A percentile compares a stretch with the other conserved stretches of the same genome.
phyloP scores from a whole-genome alignment of 2,888 invertebrate species.

The Drosophila histrio region DNA sequence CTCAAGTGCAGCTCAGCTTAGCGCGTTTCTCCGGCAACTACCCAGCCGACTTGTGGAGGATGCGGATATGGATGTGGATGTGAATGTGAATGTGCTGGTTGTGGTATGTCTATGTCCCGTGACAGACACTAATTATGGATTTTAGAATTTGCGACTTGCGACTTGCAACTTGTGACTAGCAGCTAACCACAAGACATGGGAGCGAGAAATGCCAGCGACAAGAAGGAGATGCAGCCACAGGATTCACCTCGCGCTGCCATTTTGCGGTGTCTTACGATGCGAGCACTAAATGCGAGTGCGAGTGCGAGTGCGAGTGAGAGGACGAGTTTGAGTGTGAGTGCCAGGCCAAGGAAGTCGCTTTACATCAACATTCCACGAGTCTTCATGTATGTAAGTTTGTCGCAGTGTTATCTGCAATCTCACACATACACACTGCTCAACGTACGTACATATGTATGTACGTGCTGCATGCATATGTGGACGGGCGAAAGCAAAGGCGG shows the following conservation, averaged over 20 bases:
- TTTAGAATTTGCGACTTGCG: constrained; percentile 75
- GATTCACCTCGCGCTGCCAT: constrained; percentile 64
- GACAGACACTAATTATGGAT: constrained; percentile 79
- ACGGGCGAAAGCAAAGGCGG: not conserved
- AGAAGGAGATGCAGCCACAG: constrained; percentile 48
- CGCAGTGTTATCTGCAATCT: constrained; percentile 44
- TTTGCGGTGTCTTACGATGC: constrained; percentile 55
- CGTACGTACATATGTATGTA: constrained; percentile 5
- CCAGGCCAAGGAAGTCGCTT: constrained; percentile 38
- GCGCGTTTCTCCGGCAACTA: constrained; percentile 14
- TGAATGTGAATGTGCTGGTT: constrained; percentile 16
- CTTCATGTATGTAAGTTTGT: constrained; percentile 41
- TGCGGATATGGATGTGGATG: not conserved
- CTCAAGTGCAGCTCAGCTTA: constrained; percentile 54
- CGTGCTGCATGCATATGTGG: constrained; percentile 19
- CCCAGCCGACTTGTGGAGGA: not conserved
- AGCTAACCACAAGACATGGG: constrained; percentile 71
- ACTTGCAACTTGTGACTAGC: constrained; percentile 11
- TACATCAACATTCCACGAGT: constrained; percentile 45
- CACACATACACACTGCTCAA: constrained; percentile 19
- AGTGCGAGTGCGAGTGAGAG: not conserved
- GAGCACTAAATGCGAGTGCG: constrained; percentile 6
- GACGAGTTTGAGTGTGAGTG: not conserved
- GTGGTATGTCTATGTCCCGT: constrained; percentile 53
- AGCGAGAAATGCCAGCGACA: constrained; percentile 44